phyloP scores from a whole-genome alignment of 2,113 vertebrate genomes.

The Phocoena sinus region DNA sequence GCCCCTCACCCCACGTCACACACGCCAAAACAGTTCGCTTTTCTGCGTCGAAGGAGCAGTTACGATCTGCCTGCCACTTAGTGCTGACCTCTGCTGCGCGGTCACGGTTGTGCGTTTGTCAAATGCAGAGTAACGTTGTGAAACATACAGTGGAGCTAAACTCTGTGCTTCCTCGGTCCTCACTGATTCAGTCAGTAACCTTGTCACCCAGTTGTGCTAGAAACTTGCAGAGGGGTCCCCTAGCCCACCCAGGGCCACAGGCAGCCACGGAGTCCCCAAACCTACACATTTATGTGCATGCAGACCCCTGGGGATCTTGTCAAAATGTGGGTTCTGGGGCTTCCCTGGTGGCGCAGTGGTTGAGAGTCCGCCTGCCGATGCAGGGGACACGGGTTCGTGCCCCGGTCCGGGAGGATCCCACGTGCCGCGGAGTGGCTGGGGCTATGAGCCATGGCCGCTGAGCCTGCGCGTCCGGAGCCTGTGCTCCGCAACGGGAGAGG shows the following conservation, averaged over 20 bases:
- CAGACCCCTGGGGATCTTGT: neutral
- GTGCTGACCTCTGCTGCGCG: neutral
- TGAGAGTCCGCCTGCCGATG: no score
- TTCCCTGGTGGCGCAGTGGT: no score
- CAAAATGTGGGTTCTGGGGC: neutral
- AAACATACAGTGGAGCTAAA: neutral
- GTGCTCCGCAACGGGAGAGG: no score
- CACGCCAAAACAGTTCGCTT: fast-evolving
- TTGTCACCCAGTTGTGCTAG: neutral
- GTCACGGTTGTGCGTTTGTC: fast-evolving
- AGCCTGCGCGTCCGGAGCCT: no score
- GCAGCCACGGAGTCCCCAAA: neutral
- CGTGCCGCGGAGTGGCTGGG: fast-evolving
- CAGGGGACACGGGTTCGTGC: no score
- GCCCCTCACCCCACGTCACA: no score
- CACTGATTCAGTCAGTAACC: neutral
- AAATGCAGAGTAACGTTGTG: neutral
- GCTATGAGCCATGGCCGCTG: no score
- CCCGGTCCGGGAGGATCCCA: no score
- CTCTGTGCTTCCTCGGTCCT: neutral
- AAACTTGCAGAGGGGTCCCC: neutral
- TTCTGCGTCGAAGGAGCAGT: neutral
- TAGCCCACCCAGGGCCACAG: neutral
- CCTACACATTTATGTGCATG: neutral
- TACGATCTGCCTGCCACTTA: fast-evolving